A percentile compares a stretch with the other conserved stretches of the same genome.
phyloP scores from a whole-genome alignment of 2,113 vertebrate species.

The Pithys albifrons region DNA sequence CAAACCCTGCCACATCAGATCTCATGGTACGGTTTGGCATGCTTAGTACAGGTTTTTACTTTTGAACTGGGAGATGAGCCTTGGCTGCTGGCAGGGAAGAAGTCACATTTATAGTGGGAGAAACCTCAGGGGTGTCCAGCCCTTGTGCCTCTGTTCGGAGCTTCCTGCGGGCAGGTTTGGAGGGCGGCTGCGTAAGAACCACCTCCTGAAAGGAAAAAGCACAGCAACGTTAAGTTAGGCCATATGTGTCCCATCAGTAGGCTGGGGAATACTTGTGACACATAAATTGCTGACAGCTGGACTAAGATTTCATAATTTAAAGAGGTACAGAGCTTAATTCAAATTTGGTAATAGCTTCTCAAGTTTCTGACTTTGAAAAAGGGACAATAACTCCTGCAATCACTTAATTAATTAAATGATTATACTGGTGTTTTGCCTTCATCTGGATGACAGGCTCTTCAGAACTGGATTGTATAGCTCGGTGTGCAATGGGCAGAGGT shows the following conservation, averaged over 20 bases:
- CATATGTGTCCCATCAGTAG: neutral
- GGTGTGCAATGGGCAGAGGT: neutral
- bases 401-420: neutral
- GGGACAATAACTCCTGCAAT: neutral
- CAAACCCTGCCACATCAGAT: neutral
- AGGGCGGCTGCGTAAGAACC: conserved; percentile 81
- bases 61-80: conserved; percentile 79
- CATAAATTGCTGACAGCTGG: conserved; percentile 25
- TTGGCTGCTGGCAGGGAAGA: conserved; percentile 71
- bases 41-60: conserved; percentile 71
- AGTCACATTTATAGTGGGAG: conserved; percentile 63
- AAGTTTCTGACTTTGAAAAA: conserved; percentile 17
- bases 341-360: conserved; percentile 10
- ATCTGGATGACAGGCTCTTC: neutral
- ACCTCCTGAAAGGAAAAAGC: conserved; percentile 77
- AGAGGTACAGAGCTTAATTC: neutral
- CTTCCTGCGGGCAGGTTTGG: conserved; percentile 90
- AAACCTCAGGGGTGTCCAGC: conserved; percentile 78
- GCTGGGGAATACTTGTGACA: neutral
- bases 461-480: neutral
- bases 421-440: neutral
- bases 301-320: conserved; percentile 7
- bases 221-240: neutral
- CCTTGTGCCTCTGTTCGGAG: conserved; percentile 83
- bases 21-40: neutral